These are phyloP conservation scores for Antedon mediterranea DNA, from an alignment of 53 echinoderm and acorn worm genomes.

Conservation along the genomic window DNA sequence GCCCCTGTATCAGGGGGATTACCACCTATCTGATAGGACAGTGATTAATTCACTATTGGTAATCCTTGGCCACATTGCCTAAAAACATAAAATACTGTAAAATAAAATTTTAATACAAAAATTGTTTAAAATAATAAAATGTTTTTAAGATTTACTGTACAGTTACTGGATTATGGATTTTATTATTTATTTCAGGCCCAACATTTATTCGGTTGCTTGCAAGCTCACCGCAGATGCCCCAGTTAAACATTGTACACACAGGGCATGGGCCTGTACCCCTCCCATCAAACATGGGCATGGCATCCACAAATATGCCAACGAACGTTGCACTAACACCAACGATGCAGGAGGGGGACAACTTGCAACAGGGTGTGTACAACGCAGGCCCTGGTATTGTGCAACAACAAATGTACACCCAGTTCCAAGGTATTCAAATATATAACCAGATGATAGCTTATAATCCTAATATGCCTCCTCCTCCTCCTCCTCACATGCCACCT, in stretches of 20 bases:
- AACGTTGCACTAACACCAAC: constrained; percentile 45
- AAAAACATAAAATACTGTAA: too few relatives aligned
- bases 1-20: too few relatives aligned
- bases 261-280: constrained; percentile 83
- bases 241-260: constrained; percentile 88
- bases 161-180: too few relatives aligned
- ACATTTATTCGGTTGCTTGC: constrained; percentile 81
- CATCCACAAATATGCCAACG: constrained; percentile 24
- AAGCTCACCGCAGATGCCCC: constrained; percentile 79
- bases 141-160: too few relatives aligned
- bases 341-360: constrained; percentile 27
- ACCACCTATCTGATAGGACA: too few relatives aligned
- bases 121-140: too few relatives aligned
- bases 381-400: constrained; percentile 38
- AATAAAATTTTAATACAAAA: too few relatives aligned
- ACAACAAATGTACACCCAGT: constrained; percentile 56
- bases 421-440: constrained; percentile 14
- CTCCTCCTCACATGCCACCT: constrained; percentile 55
- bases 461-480: constrained; percentile 25
- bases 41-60: too few relatives aligned
- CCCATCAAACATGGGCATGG: constrained; percentile 30
- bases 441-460: constrained; percentile 33
- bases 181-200: constrained; percentile 49
- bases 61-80: too few relatives aligned
- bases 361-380: constrained; percentile 40